Evolutionary conservation across 92 coral and sea anemone genomes (phyloP).

Genomic region (Parazoanthus darwini): DNA sequence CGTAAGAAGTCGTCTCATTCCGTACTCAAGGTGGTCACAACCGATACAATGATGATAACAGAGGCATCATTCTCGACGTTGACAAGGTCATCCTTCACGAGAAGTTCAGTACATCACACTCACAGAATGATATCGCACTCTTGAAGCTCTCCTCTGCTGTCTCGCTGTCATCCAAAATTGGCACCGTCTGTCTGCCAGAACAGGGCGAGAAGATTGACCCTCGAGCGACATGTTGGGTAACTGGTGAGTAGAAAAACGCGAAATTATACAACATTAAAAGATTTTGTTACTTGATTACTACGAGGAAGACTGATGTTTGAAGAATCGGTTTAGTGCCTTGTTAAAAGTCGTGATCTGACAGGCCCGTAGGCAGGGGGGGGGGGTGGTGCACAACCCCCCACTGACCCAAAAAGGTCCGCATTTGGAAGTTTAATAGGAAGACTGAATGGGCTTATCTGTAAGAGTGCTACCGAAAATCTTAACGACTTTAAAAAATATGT

Average conservation of each 20-base stretch:
- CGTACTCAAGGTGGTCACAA: constrained; percentile 24
- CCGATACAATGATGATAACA: constrained; percentile 22
- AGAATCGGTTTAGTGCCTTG: too few relatives aligned
- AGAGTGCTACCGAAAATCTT: too few relatives aligned
- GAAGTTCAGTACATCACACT: constrained; percentile 9
- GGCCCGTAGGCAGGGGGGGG: too few relatives aligned
- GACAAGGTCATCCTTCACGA: constrained; percentile 22
- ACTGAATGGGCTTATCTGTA: too few relatives aligned
- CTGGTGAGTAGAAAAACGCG: background rate
- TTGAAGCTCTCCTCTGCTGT: constrained; percentile 29
- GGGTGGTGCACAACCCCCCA: too few relatives aligned
- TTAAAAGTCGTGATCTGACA: too few relatives aligned
- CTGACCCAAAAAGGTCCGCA: too few relatives aligned
- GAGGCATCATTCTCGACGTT: background rate
- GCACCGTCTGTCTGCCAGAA: constrained; percentile 19
- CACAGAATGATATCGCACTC: constrained; percentile 27
- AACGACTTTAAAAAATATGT: too few relatives aligned
- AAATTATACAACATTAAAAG: background rate
- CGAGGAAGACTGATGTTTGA: too few relatives aligned
- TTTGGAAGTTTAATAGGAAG: too few relatives aligned
- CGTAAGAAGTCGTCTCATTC: background rate
- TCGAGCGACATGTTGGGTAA: background rate
- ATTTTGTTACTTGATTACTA: too few relatives aligned
- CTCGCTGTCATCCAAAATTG: background rate
- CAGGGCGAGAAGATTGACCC: constrained; percentile 25